Evolutionary conservation across 2,888 invertebrate species (phyloP).

Genomic region (Drosophila paucipuncta): DNA sequence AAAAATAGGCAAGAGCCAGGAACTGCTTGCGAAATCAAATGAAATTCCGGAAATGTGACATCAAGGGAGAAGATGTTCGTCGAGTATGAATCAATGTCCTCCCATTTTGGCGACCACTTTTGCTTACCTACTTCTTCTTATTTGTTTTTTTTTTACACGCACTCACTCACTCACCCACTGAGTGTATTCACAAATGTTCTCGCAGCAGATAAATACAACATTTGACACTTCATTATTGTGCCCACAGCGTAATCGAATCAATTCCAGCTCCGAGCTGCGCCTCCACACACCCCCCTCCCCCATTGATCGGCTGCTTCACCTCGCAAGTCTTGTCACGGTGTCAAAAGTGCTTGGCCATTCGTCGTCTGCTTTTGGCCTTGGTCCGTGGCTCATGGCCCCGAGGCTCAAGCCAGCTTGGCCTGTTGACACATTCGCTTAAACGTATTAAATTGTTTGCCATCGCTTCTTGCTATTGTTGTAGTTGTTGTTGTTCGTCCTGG

Average conservation of each 20-base stretch:
- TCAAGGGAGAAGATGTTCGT: slow-evolving; percentile 29
- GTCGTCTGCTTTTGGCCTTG: slow-evolving; percentile 40
- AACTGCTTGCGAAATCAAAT: slow-evolving; percentile 64
- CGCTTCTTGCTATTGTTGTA: slow-evolving; percentile 61
- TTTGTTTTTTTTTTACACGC: slow-evolving; percentile 12
- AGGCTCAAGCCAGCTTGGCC: slow-evolving; percentile 76
- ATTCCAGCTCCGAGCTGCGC: slow-evolving; percentile 64
- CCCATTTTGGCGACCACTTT: slow-evolving; percentile 53
- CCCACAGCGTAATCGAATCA: slow-evolving; percentile 81
- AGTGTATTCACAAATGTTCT: slow-evolving; percentile 62
- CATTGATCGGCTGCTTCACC: background rate
- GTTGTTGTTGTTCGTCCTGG: slow-evolving; percentile 35
- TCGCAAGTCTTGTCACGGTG: slow-evolving; percentile 55
- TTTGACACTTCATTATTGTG: slow-evolving; percentile 84
- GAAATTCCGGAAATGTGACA: slow-evolving; percentile 75
- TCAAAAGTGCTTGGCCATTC: slow-evolving; percentile 75
- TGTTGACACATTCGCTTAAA: slow-evolving; percentile 82
- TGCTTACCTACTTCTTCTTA: slow-evolving; percentile 51
- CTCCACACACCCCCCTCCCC: background rate
- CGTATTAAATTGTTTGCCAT: slow-evolving; percentile 80
- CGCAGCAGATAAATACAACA: slow-evolving; percentile 81
- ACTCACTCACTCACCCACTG: slow-evolving; percentile 17
- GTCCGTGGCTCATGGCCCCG: slow-evolving; percentile 49
- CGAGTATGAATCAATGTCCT: slow-evolving; percentile 49
- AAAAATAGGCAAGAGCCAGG: slow-evolving; percentile 44